Conservation (phyloP, 2,113 vertebrate species). For the Zapus hudsonius region DNA sequence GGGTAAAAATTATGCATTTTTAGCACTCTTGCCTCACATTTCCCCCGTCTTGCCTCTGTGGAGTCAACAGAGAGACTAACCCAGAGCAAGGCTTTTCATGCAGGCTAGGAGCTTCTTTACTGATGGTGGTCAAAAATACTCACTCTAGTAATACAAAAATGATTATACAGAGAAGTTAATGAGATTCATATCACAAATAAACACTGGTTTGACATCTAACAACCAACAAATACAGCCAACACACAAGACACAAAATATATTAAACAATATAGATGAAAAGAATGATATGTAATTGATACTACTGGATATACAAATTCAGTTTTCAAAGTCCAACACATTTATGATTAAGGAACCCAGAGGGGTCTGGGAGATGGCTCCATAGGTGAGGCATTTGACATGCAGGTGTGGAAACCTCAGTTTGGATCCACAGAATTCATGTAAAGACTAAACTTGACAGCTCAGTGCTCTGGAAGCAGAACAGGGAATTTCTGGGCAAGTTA, state of each 20-base stretch:
- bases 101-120: not conserved
- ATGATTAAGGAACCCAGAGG: not conserved
- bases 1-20: not conserved
- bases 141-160: not conserved
- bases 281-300: not conserved
- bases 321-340: not conserved
- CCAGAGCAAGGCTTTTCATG: not conserved
- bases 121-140: not conserved
- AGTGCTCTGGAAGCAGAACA: too few relatives aligned
- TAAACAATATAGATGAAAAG: not conserved
- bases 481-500: too few relatives aligned
- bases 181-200: too few relatives aligned
- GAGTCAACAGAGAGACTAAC: not conserved
- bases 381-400: too few relatives aligned
- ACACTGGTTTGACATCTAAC: too few relatives aligned
- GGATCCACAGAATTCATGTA: too few relatives aligned
- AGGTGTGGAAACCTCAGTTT: too few relatives aligned
- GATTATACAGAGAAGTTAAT: too few relatives aligned
- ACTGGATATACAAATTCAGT: not conserved
- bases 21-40: not conserved
- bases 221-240: too few relatives aligned
- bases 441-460: too few relatives aligned
- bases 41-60: too few relatives aligned
- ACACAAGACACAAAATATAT: not conserved
- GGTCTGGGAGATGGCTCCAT: too few relatives aligned